These are phyloP conservation scores for Polyploca ridens DNA, from an alignment of 2,888 invertebrate species.

Conservation along the genomic window DNA sequence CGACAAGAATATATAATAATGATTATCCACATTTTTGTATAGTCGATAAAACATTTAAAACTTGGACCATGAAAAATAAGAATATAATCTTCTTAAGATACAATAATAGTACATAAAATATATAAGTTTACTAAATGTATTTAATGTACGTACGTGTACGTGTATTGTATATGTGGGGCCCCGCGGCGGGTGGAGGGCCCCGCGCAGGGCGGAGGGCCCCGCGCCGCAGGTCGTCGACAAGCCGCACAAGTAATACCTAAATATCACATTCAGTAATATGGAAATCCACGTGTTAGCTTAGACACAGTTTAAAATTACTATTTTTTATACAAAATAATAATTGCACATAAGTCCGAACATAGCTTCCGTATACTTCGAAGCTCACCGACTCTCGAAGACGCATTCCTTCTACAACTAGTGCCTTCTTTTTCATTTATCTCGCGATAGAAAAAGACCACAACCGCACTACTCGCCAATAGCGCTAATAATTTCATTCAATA, in stretches of 20 bases:
- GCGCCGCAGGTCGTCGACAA: conserved; percentile 62
- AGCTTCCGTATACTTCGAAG: conserved; percentile 62
- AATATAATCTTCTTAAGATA: conserved; percentile 83
- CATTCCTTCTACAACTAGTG: conserved; percentile 49
- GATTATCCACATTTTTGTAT: conserved; percentile 83
- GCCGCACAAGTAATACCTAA: conserved; percentile 83
- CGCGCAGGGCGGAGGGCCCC: conserved; percentile 50
- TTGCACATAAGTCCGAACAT: conserved; percentile 83
- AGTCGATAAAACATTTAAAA: conserved; percentile 85
- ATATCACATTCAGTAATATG: conserved; percentile 85
- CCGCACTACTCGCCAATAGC: conserved; percentile 72
- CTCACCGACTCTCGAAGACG: conserved; percentile 46
- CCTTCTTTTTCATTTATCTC: conserved; percentile 42
- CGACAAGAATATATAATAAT: conserved; percentile 82
- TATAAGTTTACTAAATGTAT: conserved; percentile 83
- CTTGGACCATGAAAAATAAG: conserved; percentile 85
- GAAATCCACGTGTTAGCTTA: conserved; percentile 84
- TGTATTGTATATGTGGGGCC: conserved; percentile 51
- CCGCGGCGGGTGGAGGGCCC: conserved; percentile 49
- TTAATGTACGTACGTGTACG: conserved; percentile 75
- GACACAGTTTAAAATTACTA: conserved; percentile 81
- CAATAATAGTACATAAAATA: conserved; percentile 85
- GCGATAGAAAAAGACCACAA: conserved; percentile 60
- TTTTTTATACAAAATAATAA: conserved; percentile 84
- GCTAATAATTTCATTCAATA: conserved; percentile 84